phyloP scores from a whole-genome alignment of 1,140 invertebrate genomes.

The Coptotermes formosanus region DNA sequence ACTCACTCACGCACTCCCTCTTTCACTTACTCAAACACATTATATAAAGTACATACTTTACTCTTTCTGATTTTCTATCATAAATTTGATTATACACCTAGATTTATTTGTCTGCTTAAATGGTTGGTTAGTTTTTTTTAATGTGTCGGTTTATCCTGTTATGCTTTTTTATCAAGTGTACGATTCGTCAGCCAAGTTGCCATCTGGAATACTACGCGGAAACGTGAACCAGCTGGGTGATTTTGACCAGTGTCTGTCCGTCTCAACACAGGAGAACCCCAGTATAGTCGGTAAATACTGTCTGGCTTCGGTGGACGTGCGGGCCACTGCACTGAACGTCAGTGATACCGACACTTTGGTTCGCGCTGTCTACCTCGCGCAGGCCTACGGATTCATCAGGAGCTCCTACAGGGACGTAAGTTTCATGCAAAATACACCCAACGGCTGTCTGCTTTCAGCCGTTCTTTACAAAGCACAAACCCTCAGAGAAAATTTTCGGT shows the following conservation, averaged over 20 bases:
- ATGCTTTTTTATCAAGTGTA: slow-evolving; percentile 55
- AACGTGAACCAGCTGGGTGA: slow-evolving; percentile 70
- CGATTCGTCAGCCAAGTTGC: slow-evolving; percentile 67
- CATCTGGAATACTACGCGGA: slow-evolving; percentile 63
- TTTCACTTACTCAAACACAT: no score
- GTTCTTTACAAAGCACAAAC: no score
- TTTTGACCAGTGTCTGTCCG: slow-evolving; percentile 64
- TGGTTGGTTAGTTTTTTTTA: no score
- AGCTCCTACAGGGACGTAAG: slow-evolving; percentile 64
- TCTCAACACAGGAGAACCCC: slow-evolving; percentile 47
- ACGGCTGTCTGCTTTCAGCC: background rate
- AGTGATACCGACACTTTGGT: background rate
- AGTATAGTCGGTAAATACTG: slow-evolving; percentile 66
- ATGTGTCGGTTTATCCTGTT: no score
- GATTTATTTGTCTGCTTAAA: no score
- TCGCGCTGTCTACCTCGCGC: slow-evolving; percentile 54
- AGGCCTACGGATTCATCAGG: slow-evolving; percentile 59
- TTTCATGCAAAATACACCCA: slow-evolving; percentile 37
- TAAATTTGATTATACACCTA: no score
- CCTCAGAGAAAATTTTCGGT: no score
- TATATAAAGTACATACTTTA: no score
- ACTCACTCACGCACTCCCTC: no score
- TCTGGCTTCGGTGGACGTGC: slow-evolving; percentile 51
- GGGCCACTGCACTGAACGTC: slow-evolving; percentile 44
- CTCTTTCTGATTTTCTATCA: no score